Percentiles rank a stretch among this genome's conserved stretches.
phyloP scores from a whole-genome alignment of 2,888 invertebrate genomes.

The Ischnus inquisitorius region DNA sequence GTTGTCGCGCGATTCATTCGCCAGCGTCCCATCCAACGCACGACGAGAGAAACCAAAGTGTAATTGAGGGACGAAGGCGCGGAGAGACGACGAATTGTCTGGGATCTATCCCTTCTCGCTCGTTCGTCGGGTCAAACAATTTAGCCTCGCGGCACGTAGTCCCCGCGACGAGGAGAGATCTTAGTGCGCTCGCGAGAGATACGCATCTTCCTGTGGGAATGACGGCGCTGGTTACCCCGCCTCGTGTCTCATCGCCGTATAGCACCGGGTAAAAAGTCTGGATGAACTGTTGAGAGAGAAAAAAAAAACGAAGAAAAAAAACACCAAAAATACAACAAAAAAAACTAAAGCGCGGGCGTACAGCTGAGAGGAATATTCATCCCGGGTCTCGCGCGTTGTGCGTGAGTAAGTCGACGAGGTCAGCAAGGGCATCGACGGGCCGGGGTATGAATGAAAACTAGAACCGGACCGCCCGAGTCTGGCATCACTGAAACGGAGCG shows the following conservation, averaged over 20 bases:
- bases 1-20: constrained; percentile 28
- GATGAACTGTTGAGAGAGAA: constrained; percentile 38
- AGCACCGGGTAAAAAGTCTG: neutral
- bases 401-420: constrained; percentile 63
- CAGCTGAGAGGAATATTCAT: constrained; percentile 79
- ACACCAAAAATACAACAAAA: constrained; percentile 43
- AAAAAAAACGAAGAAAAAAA: neutral
- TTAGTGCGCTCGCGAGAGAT: constrained; percentile 79
- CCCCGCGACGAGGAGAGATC: constrained; percentile 49
- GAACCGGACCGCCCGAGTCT: constrained; percentile 24
- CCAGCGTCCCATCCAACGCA: neutral
- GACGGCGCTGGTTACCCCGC: constrained; percentile 62
- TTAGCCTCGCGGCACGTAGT: constrained; percentile 70
- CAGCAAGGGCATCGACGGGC: constrained; percentile 61
- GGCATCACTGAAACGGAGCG: neutral
- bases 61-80: neutral
- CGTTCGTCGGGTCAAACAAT: constrained; percentile 66
- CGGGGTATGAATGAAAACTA: constrained; percentile 63
- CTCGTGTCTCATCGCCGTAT: neutral
- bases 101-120: constrained; percentile 17
- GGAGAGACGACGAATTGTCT: constrained; percentile 27
- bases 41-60: neutral
- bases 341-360: constrained; percentile 13
- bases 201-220: constrained; percentile 80
- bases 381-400: constrained; percentile 74